These are phyloP conservation scores for Erythrolamprus reginae DNA, from an alignment of 2,113 vertebrate species.

Conservation along the genomic window DNA sequence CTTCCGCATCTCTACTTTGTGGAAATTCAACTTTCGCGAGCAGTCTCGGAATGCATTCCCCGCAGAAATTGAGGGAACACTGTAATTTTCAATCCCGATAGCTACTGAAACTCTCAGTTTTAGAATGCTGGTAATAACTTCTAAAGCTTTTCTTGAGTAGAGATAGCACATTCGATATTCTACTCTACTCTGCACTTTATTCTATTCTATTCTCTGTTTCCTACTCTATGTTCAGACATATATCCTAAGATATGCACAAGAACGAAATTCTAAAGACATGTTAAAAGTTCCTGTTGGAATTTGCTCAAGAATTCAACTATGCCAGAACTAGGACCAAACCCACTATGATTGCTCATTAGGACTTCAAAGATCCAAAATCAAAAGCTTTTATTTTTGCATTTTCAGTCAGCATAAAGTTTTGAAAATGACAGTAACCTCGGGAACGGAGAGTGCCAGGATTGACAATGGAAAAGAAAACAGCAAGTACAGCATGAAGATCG, in stretches of 20 bases:
- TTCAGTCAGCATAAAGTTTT: not conserved
- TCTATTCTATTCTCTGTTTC: not conserved
- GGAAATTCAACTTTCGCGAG: too few relatives aligned
- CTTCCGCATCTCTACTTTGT: too few relatives aligned
- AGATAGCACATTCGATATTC: not conserved
- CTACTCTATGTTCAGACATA: not conserved
- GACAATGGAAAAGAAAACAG: not conserved
- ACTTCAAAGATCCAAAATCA: not conserved
- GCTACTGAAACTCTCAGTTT: not conserved
- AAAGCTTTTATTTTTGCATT: not conserved
- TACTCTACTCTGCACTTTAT: too few relatives aligned
- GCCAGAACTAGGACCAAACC: not conserved
- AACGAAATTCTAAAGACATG: not conserved
- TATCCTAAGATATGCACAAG: not conserved
- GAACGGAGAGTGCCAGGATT: not conserved
- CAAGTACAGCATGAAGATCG: not conserved
- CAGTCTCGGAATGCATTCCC: too few relatives aligned
- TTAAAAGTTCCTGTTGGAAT: not conserved
- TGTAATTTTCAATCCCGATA: not conserved
- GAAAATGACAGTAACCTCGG: not conserved
- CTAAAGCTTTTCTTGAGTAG: not conserved
- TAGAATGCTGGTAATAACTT: not conserved
- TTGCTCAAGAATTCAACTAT: not conserved
- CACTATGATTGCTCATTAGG: not conserved
- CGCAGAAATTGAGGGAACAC: too few relatives aligned